phyloP scores from a whole-genome alignment of 2,888 invertebrate species.

The Molanna angustata region DNA sequence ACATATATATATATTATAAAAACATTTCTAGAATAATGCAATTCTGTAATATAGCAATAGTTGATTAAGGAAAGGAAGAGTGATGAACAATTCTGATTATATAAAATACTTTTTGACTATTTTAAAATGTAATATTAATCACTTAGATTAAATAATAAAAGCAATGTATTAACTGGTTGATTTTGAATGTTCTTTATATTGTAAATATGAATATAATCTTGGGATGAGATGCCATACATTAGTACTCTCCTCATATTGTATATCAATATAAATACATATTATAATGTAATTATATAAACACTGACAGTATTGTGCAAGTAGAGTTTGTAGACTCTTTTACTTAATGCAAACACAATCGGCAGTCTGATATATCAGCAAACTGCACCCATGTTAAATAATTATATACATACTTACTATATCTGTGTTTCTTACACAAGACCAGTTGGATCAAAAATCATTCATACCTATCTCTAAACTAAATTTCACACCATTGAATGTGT shows the following conservation, averaged over 20 bases:
- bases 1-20: conserved; percentile 12
- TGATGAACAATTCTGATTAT: conserved; percentile 6
- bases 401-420: too few relatives aligned
- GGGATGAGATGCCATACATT: conserved; percentile 31
- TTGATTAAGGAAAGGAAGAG: background rate
- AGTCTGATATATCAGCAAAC: too few relatives aligned
- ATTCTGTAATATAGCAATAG: conserved; percentile 18
- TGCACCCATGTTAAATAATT: too few relatives aligned
- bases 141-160: conserved; percentile 14
- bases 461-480: conserved; percentile 12
- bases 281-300: too few relatives aligned
- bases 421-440: too few relatives aligned
- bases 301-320: conserved; percentile 22
- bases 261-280: conserved; percentile 19
- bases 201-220: conserved; percentile 28
- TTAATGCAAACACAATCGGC: background rate
- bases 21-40: conserved; percentile 18
- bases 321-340: conserved; percentile 16
- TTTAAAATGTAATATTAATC: conserved; percentile 17
- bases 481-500: conserved; percentile 8
- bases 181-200: conserved; percentile 29
- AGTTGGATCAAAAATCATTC: too few relatives aligned
- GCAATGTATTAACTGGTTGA: conserved; percentile 26
- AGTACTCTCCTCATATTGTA: conserved; percentile 25
- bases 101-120: conserved; percentile 17